Conservation (phyloP, 2,113 vertebrate species). For the Festucalex cinctus region DNA sequence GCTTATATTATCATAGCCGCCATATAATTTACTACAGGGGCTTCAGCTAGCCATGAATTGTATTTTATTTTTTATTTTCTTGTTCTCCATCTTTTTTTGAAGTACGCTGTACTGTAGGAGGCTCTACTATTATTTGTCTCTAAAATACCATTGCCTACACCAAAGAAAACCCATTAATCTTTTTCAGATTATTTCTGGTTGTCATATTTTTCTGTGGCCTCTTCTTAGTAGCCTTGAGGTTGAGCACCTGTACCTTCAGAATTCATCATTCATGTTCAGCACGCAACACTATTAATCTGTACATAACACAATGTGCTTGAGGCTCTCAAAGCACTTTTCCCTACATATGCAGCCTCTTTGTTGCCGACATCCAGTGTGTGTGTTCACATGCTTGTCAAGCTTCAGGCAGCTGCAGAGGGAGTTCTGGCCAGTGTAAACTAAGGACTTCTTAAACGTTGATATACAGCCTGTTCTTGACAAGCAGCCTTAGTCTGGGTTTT, state of each 20-base stretch:
- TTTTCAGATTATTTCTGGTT: conserved; percentile 22
- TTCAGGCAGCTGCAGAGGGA: conserved; percentile 11
- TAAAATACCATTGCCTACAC: background rate
- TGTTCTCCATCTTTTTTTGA: conserved; percentile 13
- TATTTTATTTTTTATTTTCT: conserved; percentile 6
- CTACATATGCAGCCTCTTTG: conserved; percentile 20
- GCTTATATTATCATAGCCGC: conserved; percentile 10
- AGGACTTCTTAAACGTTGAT: conserved; percentile 36
- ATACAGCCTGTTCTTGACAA: conserved; percentile 46
- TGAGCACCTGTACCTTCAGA: conserved; percentile 44
- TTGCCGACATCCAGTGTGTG: conserved; percentile 22
- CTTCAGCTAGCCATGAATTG: conserved; percentile 28
- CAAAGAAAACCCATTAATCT: conserved; percentile 1
- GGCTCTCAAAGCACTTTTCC: conserved; percentile 40
- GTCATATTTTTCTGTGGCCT: background rate
- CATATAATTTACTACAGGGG: conserved; percentile 35
- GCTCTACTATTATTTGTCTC: conserved; percentile 20
- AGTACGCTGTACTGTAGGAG: conserved; percentile 21
- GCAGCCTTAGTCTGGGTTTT: conserved; percentile 36
- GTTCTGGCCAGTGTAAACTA: conserved; percentile 23
- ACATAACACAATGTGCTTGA: conserved; percentile 51
- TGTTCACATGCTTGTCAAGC: conserved; percentile 9
- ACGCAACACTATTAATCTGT: conserved; percentile 52
- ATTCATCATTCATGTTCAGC: conserved; percentile 52
- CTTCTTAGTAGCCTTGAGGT: conserved; percentile 36